phyloP scores from a whole-genome alignment of 2,113 vertebrate genomes.

The Charadrius vociferus region DNA sequence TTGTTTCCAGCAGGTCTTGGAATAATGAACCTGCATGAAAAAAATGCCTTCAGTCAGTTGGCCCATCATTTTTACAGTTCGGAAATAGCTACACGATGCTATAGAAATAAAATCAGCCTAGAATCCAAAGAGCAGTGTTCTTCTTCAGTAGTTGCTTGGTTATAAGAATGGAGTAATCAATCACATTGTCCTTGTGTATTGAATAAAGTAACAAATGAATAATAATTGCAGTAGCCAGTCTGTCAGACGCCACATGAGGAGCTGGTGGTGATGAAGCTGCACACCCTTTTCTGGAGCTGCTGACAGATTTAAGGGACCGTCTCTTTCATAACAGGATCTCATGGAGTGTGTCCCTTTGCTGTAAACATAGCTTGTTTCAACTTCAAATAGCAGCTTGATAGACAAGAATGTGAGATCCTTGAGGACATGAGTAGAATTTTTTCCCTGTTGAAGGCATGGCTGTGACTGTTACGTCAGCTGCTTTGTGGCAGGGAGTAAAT shows the following conservation, averaged over 20 bases:
- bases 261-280: not conserved
- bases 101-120: not conserved
- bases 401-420: not conserved
- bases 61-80: not conserved
- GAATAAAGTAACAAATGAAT: not conserved
- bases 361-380: slow-evolving; percentile 15
- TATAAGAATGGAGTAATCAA: slow-evolving; percentile 22
- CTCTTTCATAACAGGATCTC: not conserved
- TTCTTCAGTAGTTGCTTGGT: not conserved
- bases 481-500: not conserved
- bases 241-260: not conserved
- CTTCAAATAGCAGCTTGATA: not conserved
- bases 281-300: not conserved
- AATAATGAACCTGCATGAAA: not conserved
- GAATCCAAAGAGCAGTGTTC: not conserved
- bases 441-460: not conserved
- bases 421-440: not conserved
- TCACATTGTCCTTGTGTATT: not conserved
- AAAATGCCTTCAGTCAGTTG: not conserved
- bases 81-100: not conserved
- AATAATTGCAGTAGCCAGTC: slow-evolving; percentile 23
- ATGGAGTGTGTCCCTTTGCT: not conserved
- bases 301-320: not conserved
- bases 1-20: not conserved
- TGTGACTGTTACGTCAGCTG: not conserved